Evolutionary conservation across 2,113 vertebrate species (phyloP).

Genomic region (Climacteris rufus): DNA sequence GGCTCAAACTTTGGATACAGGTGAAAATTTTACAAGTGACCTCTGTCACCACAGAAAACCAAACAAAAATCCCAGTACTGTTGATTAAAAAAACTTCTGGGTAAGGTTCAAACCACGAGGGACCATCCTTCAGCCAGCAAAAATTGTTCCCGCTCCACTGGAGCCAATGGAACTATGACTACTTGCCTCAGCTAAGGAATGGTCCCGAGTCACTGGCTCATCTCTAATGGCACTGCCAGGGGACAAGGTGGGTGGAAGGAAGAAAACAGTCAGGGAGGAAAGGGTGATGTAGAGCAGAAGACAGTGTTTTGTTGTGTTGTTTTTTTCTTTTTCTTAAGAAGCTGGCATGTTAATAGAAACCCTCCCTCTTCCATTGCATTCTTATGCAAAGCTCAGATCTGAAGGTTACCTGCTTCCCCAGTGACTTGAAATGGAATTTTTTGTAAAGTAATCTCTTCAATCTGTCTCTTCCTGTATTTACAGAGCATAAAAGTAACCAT

Average conservation of each 20-base stretch:
- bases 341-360: background rate
- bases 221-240: background rate
- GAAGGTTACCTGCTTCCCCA: conserved; percentile 63
- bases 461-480: conserved; percentile 54
- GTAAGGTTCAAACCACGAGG: background rate
- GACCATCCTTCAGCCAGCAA: background rate
- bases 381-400: conserved; percentile 58
- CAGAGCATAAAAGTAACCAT: conserved; percentile 47
- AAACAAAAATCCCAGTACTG: background rate
- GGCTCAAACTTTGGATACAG: background rate
- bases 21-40: background rate
- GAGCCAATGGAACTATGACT: background rate
- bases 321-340: background rate
- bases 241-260: background rate
- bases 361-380: background rate
- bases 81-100: background rate
- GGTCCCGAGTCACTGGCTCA: background rate
- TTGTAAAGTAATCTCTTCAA: conserved; percentile 56
- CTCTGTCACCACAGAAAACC: background rate
- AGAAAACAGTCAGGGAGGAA: background rate
- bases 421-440: conserved; percentile 56
- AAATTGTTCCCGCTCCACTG: background rate
- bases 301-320: background rate
- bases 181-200: background rate
- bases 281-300: background rate